A percentile compares a stretch with the other conserved stretches of the same genome.
Conservation (phyloP, 2,113 vertebrate species). For the Cygnus buccinator region DNA sequence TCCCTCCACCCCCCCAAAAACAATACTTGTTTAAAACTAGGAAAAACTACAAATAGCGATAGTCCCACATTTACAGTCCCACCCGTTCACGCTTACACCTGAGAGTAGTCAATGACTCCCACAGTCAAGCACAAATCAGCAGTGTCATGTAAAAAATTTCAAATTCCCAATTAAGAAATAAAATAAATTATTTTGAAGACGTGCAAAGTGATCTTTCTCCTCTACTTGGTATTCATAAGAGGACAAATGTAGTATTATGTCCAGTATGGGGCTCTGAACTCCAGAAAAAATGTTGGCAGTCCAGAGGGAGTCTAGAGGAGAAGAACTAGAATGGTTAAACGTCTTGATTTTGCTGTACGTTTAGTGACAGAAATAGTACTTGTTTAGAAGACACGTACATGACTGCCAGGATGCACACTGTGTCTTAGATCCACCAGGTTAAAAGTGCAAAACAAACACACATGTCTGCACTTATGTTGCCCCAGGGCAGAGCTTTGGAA, state of each 20-base stretch:
- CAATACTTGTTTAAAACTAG: neutral
- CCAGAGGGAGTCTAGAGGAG: neutral
- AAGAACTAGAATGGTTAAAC: neutral
- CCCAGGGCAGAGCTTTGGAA: neutral
- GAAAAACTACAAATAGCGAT: neutral
- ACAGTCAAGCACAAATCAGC: accelerated
- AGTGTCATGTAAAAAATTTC: neutral
- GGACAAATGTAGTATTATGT: neutral
- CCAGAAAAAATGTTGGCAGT: neutral
- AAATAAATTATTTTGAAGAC: neutral
- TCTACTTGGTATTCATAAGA: neutral
- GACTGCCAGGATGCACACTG: neutral
- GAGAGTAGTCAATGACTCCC: neutral
- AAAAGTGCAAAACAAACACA: neutral
- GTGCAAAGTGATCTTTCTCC: neutral
- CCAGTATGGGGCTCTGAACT: neutral
- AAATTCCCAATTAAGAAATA: neutral
- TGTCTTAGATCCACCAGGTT: neutral
- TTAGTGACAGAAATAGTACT: neutral
- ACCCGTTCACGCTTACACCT: neutral
- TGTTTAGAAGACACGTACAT: neutral
- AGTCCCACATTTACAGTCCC: neutral
- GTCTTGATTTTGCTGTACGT: neutral
- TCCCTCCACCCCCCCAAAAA: neutral
- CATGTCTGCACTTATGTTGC: neutral